phyloP scores from a whole-genome alignment of 2,888 invertebrate genomes.

The Trimorus sp. region DNA sequence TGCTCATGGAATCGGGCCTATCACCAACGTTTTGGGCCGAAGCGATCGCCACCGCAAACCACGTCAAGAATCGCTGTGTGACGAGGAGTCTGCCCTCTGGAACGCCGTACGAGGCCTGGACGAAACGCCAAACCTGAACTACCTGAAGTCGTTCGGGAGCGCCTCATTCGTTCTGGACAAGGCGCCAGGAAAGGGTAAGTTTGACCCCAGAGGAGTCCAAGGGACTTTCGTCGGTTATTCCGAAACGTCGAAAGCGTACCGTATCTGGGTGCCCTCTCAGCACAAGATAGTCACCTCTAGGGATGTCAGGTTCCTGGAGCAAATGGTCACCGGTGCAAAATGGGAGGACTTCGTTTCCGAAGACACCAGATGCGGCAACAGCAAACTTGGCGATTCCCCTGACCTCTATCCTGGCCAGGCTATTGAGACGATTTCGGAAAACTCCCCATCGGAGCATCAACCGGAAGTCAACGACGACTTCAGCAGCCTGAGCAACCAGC shows the following conservation, averaged over 20 bases:
- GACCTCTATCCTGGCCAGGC: background rate
- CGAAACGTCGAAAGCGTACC: slow-evolving; percentile 52
- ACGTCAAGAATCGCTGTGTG: background rate
- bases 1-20: background rate
- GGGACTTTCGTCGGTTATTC: slow-evolving; percentile 63
- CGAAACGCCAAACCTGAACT: background rate
- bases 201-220: slow-evolving; percentile 51
- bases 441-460: background rate
- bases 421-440: background rate
- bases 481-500: no score
- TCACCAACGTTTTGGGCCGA: slow-evolving; percentile 11
- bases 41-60: slow-evolving; percentile 6
- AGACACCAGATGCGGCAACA: slow-evolving; percentile 14
- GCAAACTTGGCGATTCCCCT: background rate
- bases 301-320: slow-evolving; percentile 53
- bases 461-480: background rate
- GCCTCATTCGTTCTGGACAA: slow-evolving; percentile 16
- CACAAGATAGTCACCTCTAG: slow-evolving; percentile 41
- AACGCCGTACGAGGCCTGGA: slow-evolving; percentile 14
- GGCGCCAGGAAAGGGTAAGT: slow-evolving; percentile 49
- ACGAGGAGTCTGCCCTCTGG: background rate
- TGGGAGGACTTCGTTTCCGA: slow-evolving; percentile 8
- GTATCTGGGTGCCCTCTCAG: slow-evolving; percentile 51
- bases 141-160: background rate
- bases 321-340: background rate